These are phyloP conservation scores for Chrysomallon squamiferum DNA, from an alignment of 1,140 invertebrate species.

Conservation along the genomic window DNA sequence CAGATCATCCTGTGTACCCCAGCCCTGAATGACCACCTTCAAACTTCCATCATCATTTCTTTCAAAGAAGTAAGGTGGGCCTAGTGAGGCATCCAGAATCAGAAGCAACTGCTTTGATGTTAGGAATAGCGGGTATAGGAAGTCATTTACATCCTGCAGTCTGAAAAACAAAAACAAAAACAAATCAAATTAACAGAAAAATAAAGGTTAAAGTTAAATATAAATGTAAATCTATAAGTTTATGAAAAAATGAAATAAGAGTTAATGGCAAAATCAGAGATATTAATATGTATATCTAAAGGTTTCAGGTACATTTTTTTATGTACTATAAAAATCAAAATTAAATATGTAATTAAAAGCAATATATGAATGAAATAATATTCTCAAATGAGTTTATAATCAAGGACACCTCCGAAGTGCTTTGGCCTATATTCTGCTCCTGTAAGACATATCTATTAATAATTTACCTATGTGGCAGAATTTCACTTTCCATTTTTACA, in stretches of 20 bases:
- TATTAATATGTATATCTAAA: too few relatives aligned
- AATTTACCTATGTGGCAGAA: constrained; percentile 26
- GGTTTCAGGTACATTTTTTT: too few relatives aligned
- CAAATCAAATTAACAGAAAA: too few relatives aligned
- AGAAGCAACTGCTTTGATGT: constrained; percentile 44
- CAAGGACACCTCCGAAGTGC: too few relatives aligned
- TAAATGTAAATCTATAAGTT: not conserved
- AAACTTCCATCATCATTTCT: constrained; percentile 42
- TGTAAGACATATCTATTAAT: too few relatives aligned
- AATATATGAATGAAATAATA: too few relatives aligned
- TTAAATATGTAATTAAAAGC: too few relatives aligned
- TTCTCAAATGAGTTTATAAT: too few relatives aligned
- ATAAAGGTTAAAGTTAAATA: not conserved
- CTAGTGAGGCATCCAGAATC: constrained; percentile 46
- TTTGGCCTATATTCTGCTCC: too few relatives aligned
- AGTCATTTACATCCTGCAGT: constrained; percentile 35
- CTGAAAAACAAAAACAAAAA: not conserved
- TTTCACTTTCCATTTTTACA: constrained; percentile 19
- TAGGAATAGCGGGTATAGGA: constrained; percentile 44
- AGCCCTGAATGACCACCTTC: constrained; percentile 36
- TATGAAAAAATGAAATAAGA: too few relatives aligned
- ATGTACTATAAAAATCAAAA: too few relatives aligned
- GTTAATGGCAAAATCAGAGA: not conserved
- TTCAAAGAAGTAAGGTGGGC: constrained; percentile 38
- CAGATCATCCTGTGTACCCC: constrained; percentile 39